Evolutionary conservation across 1,140 invertebrate species (phyloP).

Genomic region (Coptotermes formosanus): DNA sequence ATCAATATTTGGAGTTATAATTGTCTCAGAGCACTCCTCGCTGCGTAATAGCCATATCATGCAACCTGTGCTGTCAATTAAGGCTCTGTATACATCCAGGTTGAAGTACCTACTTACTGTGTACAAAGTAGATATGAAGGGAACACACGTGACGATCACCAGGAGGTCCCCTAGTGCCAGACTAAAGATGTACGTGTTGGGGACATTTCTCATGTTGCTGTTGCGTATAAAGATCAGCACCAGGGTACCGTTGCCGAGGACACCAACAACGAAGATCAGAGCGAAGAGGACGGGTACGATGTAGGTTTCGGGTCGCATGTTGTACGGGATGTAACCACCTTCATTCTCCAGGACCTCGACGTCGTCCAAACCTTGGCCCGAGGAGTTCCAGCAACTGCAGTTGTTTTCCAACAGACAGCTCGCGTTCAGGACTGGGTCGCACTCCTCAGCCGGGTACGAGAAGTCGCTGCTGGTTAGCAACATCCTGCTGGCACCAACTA

Average conservation of each 20-base stretch:
- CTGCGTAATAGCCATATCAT: no score
- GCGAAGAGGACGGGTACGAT: slow-evolving; percentile 83
- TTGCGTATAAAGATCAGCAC: slow-evolving; percentile 79
- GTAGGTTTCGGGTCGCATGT: slow-evolving; percentile 76
- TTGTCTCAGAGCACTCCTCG: no score
- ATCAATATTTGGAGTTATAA: no score
- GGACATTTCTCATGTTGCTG: slow-evolving; percentile 80
- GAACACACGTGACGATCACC: slow-evolving; percentile 81
- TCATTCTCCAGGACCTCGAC: background rate
- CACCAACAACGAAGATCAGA: slow-evolving; percentile 82
- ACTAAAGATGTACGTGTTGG: slow-evolving; percentile 78
- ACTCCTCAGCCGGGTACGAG: background rate
- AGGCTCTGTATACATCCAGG: no score
- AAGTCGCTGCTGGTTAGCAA: background rate
- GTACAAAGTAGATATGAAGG: slow-evolving; percentile 83
- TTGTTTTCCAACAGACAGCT: background rate
- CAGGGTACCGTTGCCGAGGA: slow-evolving; percentile 85
- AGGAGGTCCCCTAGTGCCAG: slow-evolving; percentile 56
- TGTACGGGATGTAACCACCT: slow-evolving; percentile 65
- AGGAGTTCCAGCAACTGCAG: background rate
- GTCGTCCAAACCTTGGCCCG: background rate
- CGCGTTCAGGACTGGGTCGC: background rate
- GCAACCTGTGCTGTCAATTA: no score
- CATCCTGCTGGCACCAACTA: background rate
- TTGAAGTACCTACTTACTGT: slow-evolving; percentile 47